Evolutionary conservation across 2,888 invertebrate genomes (phyloP), one percentile per base, ranked within the genome.

Genomic region (Nomada hirtipes): DNA sequence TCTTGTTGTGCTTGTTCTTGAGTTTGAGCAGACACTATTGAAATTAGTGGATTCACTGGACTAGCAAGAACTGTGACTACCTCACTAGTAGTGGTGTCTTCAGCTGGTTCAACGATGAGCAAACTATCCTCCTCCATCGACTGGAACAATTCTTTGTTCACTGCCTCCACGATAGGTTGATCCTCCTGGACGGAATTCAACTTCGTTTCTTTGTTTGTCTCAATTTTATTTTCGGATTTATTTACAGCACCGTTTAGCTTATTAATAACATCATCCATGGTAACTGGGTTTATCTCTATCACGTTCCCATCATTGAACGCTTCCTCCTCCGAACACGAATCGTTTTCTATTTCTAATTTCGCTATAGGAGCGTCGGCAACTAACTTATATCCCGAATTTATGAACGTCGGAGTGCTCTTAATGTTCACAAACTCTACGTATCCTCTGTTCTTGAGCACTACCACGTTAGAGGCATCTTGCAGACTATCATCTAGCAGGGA

Each of bases 401-500:
- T 15, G 0, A 29, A 44, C 20, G 23, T 59, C 18, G 79, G 52
- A 7, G 82, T 72, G 4, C 88, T 86, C 57, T 86, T 91, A 20
- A 94, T 94, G 86, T 95, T 96, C 10, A 96, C 96, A 89, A 96
- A 96, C 88, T 96, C 95, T 61, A 96, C 94, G 89, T 96, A 97
- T 0, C 96, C 96, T 29, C 96, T 95, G 92, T 96, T 96, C 80
- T 95, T 95, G 18, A 95, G 88, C 73, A 94, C 82, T 0, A 95
- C 94, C 63, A 95, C 93, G 80, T 95, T 95, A 0, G 94, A 94
- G 50, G 94, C 94, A 4, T 95, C 95, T 68, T 94, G 92, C 52
- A 95, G 94, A 18, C 95, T 95, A 88, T 96, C 97, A 4, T 96
- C 93, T 20, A 96, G 95, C 26, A 96, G 96, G n/a, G 97, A 97